These are phyloP conservation scores for Myripristis murdjan DNA, from an alignment of 2,797 vertebrate genomes.

Conservation along the genomic window DNA sequence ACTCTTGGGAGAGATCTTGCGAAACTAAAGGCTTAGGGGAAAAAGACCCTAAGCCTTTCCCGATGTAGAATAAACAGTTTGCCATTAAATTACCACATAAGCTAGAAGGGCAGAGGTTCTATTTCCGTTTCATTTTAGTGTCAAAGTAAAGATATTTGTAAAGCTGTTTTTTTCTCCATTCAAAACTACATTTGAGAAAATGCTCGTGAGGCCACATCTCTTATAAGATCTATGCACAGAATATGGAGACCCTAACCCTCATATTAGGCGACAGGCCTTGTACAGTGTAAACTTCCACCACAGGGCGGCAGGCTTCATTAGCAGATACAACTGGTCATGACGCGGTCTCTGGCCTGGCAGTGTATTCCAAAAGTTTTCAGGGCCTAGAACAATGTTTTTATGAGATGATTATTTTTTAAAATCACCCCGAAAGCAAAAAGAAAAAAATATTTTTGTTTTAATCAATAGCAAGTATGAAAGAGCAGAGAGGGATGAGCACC, in stretches of 20 bases:
- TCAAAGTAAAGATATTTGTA: neutral
- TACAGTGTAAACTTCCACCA: conserved; percentile 38
- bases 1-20: no score
- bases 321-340: neutral
- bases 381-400: neutral
- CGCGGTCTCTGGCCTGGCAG: no score
- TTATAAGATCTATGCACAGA: neutral
- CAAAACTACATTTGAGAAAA: neutral
- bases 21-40: no score
- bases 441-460: no score
- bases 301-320: conserved; percentile 54
- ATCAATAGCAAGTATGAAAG: no score
- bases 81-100: neutral
- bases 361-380: neutral
- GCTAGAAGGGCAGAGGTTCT: no score
- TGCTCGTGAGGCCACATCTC: neutral
- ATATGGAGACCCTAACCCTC: neutral
- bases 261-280: conserved; percentile 6
- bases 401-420: no score
- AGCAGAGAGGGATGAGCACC: neutral
- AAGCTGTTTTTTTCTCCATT: no score
- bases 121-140: neutral
- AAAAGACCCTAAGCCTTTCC: no score
- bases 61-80: no score
- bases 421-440: no score